These are phyloP conservation scores for Bimastos eiseni DNA, from an alignment of 2,888 invertebrate species.

Conservation along the genomic window DNA sequence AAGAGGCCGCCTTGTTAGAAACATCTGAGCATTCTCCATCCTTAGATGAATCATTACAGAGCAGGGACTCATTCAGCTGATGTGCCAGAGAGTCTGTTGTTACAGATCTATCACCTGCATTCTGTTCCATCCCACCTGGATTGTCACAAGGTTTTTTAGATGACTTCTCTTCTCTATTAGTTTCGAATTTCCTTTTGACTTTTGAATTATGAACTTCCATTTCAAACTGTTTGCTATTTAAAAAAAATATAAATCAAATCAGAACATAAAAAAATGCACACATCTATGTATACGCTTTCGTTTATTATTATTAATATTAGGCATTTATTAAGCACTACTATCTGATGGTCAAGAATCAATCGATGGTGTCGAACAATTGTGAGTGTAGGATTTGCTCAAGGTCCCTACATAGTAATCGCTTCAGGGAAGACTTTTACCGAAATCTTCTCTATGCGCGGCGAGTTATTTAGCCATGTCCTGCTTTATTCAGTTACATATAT, in stretches of 20 bases:
- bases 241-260: neutral
- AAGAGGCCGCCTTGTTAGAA: neutral
- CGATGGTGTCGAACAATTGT: too few relatives aligned
- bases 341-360: too few relatives aligned
- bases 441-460: too few relatives aligned
- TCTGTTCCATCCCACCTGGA: neutral
- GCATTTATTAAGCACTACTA: too few relatives aligned
- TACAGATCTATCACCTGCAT: neutral
- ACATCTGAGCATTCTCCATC: conserved; percentile 13
- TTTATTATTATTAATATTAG: neutral
- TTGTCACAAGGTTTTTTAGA: neutral
- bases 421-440: too few relatives aligned
- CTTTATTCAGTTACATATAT: neutral
- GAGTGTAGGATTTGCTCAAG: too few relatives aligned
- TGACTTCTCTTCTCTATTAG: neutral
- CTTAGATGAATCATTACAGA: neutral
- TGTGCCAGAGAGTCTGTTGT: conserved; percentile 8
- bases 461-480: neutral
- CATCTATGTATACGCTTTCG: neutral
- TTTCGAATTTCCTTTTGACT: neutral
- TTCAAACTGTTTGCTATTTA: neutral
- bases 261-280: neutral
- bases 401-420: too few relatives aligned
- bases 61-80: neutral
- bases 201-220: neutral